These are phyloP conservation scores for Cordilura impudica DNA, from an alignment of 2,888 invertebrate species.

Conservation along the genomic window DNA sequence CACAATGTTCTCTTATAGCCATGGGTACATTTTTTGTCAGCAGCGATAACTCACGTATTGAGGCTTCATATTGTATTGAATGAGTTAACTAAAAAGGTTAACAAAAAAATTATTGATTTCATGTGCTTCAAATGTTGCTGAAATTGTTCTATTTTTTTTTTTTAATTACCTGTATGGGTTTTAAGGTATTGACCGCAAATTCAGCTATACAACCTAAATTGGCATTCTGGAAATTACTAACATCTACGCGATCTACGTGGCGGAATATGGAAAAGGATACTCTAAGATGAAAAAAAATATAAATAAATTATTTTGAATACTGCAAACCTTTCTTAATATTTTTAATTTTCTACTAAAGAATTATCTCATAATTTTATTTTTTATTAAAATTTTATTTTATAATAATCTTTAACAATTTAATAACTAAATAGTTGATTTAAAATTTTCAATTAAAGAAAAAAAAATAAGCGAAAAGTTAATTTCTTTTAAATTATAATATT, in stretches of 20 bases:
- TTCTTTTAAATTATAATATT: too few species aligned
- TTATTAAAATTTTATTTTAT: too few species aligned
- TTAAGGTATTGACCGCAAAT: slow-evolving; percentile 82
- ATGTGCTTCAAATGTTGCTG: slow-evolving; percentile 6
- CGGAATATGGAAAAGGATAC: slow-evolving; percentile 86
- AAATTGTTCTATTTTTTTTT: slow-evolving; percentile 74
- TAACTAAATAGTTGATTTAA: too few species aligned
- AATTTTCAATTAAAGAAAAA: too few species aligned
- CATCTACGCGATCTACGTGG: slow-evolving; percentile 77
- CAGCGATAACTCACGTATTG: slow-evolving; percentile 88
- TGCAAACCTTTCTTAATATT: too few species aligned
- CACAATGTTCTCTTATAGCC: slow-evolving; percentile 88
- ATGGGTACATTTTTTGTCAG: slow-evolving; percentile 88
- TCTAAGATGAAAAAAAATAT: slow-evolving; percentile 77
- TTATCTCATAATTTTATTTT: too few species aligned
- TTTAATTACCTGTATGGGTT: slow-evolving; percentile 78
- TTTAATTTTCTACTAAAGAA: too few species aligned
- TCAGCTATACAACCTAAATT: slow-evolving; percentile 89
- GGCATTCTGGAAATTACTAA: slow-evolving; percentile 85
- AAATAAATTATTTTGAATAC: too few species aligned
- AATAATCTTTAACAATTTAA: too few species aligned
- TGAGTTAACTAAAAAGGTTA: slow-evolving; percentile 83
- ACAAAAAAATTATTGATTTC: neutral
- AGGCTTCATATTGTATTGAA: slow-evolving; percentile 91
- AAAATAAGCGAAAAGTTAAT: too few species aligned